phyloP scores from a whole-genome alignment of 1,140 invertebrate genomes.

The Caenorhabditis inopinata region DNA sequence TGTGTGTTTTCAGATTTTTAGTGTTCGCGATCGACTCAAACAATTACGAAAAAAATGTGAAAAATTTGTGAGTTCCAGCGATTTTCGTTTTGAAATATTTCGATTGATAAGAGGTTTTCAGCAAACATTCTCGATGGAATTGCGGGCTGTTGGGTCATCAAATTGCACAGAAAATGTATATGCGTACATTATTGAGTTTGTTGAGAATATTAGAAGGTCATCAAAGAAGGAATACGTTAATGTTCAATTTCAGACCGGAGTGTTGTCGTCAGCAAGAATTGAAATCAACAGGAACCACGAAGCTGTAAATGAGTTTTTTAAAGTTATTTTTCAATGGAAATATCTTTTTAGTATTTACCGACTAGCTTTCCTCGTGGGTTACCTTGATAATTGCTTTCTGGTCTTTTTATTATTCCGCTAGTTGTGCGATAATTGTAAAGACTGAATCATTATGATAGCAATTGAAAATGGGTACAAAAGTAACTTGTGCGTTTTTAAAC shows the following conservation, averaged over 20 bases:
- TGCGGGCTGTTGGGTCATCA: neutral
- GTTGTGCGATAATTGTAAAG: too few species aligned
- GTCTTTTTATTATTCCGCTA: too few species aligned
- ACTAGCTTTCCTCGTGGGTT: too few species aligned
- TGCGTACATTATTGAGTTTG: neutral
- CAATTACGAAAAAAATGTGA: neutral
- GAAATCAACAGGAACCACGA: neutral
- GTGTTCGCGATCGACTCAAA: neutral
- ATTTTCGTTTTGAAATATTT: neutral
- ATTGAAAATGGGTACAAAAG: too few species aligned
- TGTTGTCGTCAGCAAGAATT: neutral
- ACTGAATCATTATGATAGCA: too few species aligned
- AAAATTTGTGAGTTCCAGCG: conserved; percentile 7
- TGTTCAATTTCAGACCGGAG: neutral
- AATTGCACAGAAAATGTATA: neutral
- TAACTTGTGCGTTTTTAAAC: too few species aligned
- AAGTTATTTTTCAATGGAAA: too few species aligned
- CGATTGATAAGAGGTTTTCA: neutral
- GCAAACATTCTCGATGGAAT: neutral
- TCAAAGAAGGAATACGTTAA: too few species aligned
- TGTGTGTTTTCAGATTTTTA: neutral
- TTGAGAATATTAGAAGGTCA: neutral
- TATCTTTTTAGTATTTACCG: too few species aligned
- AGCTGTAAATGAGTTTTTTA: neutral
- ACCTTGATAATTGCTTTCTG: too few species aligned